Conservation (phyloP, 2,888 invertebrate genomes). For the Tuta absoluta region DNA sequence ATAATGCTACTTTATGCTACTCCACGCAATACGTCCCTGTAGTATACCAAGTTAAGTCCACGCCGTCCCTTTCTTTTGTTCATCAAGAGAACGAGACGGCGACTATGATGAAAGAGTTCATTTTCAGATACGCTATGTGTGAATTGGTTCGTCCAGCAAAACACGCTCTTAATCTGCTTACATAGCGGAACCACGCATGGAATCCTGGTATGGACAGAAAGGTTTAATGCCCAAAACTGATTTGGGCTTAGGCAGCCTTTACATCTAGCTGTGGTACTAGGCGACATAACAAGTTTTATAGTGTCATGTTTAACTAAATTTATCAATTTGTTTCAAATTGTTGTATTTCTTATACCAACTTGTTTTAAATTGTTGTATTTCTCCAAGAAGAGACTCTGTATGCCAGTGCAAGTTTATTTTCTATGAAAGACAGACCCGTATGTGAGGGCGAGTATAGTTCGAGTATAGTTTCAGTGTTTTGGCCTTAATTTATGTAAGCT, state of each 20-base stretch:
- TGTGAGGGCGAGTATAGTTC: no score
- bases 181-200: slow-evolving; percentile 38
- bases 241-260: slow-evolving; percentile 39
- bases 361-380: no score
- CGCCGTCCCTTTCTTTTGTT: slow-evolving; percentile 45
- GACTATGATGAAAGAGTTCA: slow-evolving; percentile 52
- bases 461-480: no score
- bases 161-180: slow-evolving; percentile 54
- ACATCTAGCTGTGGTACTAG: neutral
- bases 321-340: neutral
- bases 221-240: slow-evolving; percentile 47
- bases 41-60: slow-evolving; percentile 25
- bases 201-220: slow-evolving; percentile 39
- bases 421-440: no score
- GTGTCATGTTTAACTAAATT: neutral
- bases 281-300: neutral
- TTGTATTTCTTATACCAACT: no score
- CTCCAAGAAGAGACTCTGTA: no score
- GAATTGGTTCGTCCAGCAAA: slow-evolving; percentile 48
- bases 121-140: slow-evolving; percentile 52
- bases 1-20: no score
- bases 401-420: no score
- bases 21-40: neutral
- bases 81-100: slow-evolving; percentile 37
- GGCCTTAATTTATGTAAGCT: no score